Evolutionary conservation across 2,888 invertebrate genomes (phyloP).

Genomic region (Oegoconia quadripuncta): DNA sequence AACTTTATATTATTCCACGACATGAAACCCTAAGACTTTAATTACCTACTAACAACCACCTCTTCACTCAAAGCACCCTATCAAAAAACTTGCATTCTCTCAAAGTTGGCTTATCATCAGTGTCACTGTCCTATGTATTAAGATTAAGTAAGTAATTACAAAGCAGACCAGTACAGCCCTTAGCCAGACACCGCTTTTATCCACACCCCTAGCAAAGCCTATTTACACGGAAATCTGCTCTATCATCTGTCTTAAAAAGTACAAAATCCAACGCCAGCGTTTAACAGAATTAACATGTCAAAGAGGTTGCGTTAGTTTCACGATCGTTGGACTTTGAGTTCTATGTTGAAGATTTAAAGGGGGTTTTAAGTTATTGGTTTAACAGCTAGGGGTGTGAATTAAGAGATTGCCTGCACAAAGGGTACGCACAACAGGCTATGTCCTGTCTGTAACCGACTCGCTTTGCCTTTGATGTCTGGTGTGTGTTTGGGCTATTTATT

Average conservation of each 20-base stretch:
- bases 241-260: constrained; percentile 14
- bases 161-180: constrained; percentile 61
- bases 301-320: constrained; percentile 29
- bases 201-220: constrained; percentile 46
- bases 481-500: constrained; percentile 35
- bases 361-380: constrained; percentile 18
- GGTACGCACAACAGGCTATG: too few species aligned
- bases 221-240: constrained; percentile 24
- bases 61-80: neutral
- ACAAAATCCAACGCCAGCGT: constrained; percentile 26
- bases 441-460: too few species aligned
- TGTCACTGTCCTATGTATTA: constrained; percentile 61
- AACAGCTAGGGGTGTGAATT: constrained; percentile 70
- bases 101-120: constrained; percentile 63
- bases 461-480: constrained; percentile 68
- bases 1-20: too few species aligned
- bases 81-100: constrained; percentile 41
- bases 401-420: constrained; percentile 70
- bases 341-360: constrained; percentile 19
- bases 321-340: constrained; percentile 17
- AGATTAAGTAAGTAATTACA: too few species aligned
- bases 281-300: constrained; percentile 53
- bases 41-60: neutral
- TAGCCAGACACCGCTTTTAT: constrained; percentile 55
- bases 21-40: too few species aligned